Percentiles rank a stretch among this genome's conserved stretches.
These are phyloP conservation scores for Ruditapes philippinarum DNA, from an alignment of 1,140 invertebrate species.

Conservation along the genomic window DNA sequence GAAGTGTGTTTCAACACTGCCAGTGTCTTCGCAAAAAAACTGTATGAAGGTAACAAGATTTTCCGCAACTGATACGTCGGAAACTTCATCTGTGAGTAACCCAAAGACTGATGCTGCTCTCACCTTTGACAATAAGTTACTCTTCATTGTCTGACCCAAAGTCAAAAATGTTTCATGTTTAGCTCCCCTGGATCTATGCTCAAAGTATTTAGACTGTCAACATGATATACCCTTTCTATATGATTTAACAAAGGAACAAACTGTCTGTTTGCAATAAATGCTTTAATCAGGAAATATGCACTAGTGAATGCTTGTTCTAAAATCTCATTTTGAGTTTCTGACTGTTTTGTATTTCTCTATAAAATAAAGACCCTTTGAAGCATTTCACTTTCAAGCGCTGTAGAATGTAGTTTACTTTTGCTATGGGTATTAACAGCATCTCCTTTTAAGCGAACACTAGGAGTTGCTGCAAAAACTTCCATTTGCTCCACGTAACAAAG, in stretches of 20 bases:
- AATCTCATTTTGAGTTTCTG: not conserved
- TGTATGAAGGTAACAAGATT: conserved; percentile 61
- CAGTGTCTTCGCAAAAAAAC: not conserved
- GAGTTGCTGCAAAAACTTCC: conserved; percentile 6
- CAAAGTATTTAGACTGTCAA: conserved; percentile 49
- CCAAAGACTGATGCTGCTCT: conserved; percentile 30
- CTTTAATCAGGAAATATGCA: conserved; percentile 55
- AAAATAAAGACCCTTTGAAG: conserved; percentile 47
- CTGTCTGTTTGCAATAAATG: conserved; percentile 37
- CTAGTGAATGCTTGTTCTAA: conserved; percentile 15
- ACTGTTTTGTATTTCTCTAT: not conserved
- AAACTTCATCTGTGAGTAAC: conserved; percentile 43
- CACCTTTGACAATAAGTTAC: not conserved
- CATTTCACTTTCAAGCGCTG: conserved; percentile 32
- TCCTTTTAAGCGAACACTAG: conserved; percentile 7
- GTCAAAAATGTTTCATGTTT: conserved; percentile 44
- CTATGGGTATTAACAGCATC: conserved; percentile 33
- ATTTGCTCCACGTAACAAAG: conserved; percentile 34
- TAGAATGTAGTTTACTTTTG: not conserved
- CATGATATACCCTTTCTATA: conserved; percentile 44
- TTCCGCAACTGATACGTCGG: conserved; percentile 52
- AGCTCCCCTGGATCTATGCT: conserved; percentile 36
- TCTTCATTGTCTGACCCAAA: conserved; percentile 31
- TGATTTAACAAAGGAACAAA: conserved; percentile 35
- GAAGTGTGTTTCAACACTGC: conserved; percentile 38